Base-by-base conservation (phyloP, 2,888 invertebrate species). In the Drosophila diplacantha region DNA sequence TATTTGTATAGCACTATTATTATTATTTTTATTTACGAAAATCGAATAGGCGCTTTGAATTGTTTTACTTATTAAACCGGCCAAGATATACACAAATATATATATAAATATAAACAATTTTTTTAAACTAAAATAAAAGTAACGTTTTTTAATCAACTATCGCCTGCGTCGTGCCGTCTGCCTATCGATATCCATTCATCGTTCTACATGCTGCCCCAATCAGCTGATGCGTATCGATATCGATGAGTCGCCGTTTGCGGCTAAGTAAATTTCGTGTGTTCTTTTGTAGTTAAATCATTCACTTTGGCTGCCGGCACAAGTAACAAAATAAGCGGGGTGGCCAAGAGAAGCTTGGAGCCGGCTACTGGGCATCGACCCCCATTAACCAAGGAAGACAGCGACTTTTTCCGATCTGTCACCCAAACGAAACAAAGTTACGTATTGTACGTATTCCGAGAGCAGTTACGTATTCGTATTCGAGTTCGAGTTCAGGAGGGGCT, bases 1-100 rank as follows among this genome's bases (percentile, higher is more conserved):
- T 74, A 69, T 83, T 81, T 83, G 76, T 83, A 79, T 84, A 81
- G 83, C 73, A 75, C 66, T 80, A 76, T 82, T 76, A 73, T 74
- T 73, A 77, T 79, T 76, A 73, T 71, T 71, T 69, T 69, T 63
- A 69, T 47, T 62, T 58, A 58, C 56, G 50, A 72, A 63, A 52
- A 55, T 51, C 34, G 54, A 55, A 64, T 58, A 74, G 61, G 55
- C 63, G 37, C 53, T 66, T 75, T 74, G 58, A 61, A 69, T 73
- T 80, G 70, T 77, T 76, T 79, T 71, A 51, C 69, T 57, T 66
- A 63, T 63, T 62, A 65, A 76, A 50, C 66, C 73, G 52, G 64
- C 61, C 58, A 63, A 66, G 49, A 68, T 59, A 47, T 35, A 46
- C 34, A 53, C 39, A 51, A 7, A 38, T 29, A 51, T 39, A 51